These are phyloP conservation scores for Darevskia mixta DNA, from an alignment of 2,797 vertebrate genomes.

Conservation along the genomic window DNA sequence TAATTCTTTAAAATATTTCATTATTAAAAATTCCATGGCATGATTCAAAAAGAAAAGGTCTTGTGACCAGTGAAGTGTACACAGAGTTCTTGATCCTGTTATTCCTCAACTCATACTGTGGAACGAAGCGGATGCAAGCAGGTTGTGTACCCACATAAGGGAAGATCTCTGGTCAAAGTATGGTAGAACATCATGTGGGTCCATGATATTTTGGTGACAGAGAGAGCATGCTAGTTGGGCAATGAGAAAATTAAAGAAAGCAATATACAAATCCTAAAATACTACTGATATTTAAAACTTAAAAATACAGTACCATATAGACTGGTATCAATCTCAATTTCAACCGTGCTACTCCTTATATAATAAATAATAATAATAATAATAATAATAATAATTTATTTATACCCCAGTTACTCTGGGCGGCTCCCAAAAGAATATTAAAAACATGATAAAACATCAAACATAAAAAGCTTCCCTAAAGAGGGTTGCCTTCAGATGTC, in stretches of 20 bases:
- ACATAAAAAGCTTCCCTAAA: too few relatives aligned
- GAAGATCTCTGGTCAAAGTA: neutral
- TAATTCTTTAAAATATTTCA: constrained; percentile 47
- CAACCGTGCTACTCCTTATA: too few relatives aligned
- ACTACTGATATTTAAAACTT: neutral
- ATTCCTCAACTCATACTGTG: constrained; percentile 27
- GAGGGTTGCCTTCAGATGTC: too few relatives aligned
- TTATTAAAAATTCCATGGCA: constrained; percentile 64
- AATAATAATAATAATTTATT: too few relatives aligned
- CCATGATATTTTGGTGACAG: neutral
- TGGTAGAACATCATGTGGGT: constrained; percentile 14
- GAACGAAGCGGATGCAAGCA: constrained; percentile 19
- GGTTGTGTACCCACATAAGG: constrained; percentile 38
- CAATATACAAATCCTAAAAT: constrained; percentile 18
- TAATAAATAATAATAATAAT: too few relatives aligned
- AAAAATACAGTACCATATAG: neutral
- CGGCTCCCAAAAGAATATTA: too few relatives aligned
- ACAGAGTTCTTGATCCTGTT: constrained; percentile 24
- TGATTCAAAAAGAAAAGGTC: constrained; percentile 36
- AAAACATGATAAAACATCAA: too few relatives aligned
- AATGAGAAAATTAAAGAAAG: neutral
- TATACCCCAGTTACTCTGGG: too few relatives aligned
- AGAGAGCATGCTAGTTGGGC: neutral
- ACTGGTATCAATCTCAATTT: neutral
- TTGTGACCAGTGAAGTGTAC: constrained; percentile 46